These are phyloP conservation scores for Halichoeres trimaculatus DNA, from an alignment of 2,113 vertebrate species.

Conservation along the genomic window DNA sequence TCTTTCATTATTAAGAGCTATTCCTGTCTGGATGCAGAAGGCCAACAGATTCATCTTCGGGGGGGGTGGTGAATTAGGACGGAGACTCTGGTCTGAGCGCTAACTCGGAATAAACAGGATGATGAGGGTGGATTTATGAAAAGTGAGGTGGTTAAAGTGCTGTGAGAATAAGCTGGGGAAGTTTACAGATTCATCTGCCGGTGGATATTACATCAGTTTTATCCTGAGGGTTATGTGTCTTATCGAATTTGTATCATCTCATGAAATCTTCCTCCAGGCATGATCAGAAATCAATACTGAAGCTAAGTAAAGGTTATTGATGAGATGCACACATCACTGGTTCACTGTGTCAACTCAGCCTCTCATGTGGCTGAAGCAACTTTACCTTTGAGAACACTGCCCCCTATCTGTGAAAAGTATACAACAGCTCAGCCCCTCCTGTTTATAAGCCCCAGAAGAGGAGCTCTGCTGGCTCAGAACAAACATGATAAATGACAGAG, in stretches of 20 bases:
- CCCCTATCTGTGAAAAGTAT: slow-evolving; percentile 75
- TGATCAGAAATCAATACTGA: neutral
- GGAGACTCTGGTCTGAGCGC: slow-evolving; percentile 48
- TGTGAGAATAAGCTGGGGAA: neutral
- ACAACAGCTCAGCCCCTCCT: neutral
- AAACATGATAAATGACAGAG: slow-evolving; percentile 29
- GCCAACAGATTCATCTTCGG: slow-evolving; percentile 54
- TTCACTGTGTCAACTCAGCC: neutral
- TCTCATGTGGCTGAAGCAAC: neutral
- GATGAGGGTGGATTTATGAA: slow-evolving; percentile 12
- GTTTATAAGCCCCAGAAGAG: neutral
- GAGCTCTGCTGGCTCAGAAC: neutral
- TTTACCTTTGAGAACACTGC: slow-evolving; percentile 80
- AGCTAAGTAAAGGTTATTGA: neutral
- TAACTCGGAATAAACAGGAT: slow-evolving; percentile 9
- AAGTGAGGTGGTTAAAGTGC: neutral
- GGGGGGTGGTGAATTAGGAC: slow-evolving; percentile 42
- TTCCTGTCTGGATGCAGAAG: slow-evolving; percentile 75
- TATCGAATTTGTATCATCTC: neutral
- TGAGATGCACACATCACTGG: neutral
- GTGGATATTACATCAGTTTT: neutral
- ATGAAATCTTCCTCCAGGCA: neutral
- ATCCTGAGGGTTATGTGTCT: neutral
- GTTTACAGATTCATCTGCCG: neutral
- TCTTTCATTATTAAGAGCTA: slow-evolving; percentile 86